phyloP scores from a whole-genome alignment of 2,888 invertebrate species.

The Xanthia icteritia region DNA sequence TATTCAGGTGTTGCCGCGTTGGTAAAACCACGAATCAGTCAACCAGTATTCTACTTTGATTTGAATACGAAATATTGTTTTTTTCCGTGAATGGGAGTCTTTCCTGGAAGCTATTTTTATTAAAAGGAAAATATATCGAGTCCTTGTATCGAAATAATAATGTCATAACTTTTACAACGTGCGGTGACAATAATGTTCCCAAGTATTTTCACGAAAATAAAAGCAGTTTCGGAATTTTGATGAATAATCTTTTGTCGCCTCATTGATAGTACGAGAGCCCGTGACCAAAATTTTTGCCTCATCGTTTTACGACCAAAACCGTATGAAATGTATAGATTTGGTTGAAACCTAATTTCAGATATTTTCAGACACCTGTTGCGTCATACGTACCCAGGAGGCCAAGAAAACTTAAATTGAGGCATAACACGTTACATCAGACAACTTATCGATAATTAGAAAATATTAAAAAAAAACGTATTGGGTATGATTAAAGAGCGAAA shows the following conservation, averaged over 20 bases:
- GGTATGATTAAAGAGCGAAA: too few species aligned
- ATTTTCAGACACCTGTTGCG: not conserved
- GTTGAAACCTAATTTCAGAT: not conserved
- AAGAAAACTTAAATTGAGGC: not conserved
- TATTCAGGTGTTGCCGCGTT: not conserved
- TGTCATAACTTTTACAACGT: slow-evolving; percentile 18
- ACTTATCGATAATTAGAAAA: too few species aligned
- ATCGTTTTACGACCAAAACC: not conserved
- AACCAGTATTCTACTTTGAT: not conserved
- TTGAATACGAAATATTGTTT: slow-evolving; percentile 21
- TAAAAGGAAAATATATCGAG: slow-evolving; percentile 37
- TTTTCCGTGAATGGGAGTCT: not conserved
- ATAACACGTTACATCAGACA: not conserved
- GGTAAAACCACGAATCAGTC: slow-evolving; percentile 4
- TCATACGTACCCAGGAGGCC: not conserved
- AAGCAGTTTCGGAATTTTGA: slow-evolving; percentile 35
- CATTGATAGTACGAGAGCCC: not conserved
- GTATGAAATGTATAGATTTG: not conserved
- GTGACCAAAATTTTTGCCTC: not conserved
- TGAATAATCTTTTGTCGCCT: slow-evolving; percentile 33
- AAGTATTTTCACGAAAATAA: slow-evolving; percentile 34
- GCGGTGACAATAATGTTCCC: slow-evolving; percentile 11
- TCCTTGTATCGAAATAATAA: slow-evolving; percentile 46
- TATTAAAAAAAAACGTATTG: too few species aligned
- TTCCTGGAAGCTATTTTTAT: slow-evolving; percentile 3